Conservation (phyloP, 1,140 invertebrate genomes). For the Diuraphis noxia region DNA sequence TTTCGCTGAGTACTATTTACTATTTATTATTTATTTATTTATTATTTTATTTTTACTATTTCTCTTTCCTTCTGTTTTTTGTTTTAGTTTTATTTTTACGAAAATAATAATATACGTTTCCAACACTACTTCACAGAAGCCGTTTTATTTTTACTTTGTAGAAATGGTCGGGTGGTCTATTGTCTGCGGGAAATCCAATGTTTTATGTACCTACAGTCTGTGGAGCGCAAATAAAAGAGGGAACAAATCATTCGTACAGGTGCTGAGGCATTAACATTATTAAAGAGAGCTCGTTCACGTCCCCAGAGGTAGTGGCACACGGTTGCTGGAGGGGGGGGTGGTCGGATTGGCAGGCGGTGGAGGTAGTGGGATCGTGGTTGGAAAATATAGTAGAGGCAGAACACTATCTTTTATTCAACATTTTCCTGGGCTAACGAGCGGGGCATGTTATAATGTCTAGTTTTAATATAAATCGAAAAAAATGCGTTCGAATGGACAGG, state of each 20-base stretch:
- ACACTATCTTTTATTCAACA: slow-evolving; percentile 48
- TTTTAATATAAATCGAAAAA: slow-evolving; percentile 45
- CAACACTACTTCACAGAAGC: background rate
- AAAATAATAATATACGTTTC: background rate
- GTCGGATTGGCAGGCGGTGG: background rate
- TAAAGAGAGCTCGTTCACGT: background rate
- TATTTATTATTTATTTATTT: too few relatives aligned
- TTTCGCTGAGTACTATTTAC: background rate
- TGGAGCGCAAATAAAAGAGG: slow-evolving; percentile 12
- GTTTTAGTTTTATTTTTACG: background rate
- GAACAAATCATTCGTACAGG: slow-evolving; percentile 50
- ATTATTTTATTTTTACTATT: too few relatives aligned
- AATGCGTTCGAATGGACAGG: background rate
- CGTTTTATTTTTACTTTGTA: background rate
- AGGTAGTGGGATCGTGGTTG: background rate
- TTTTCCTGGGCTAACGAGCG: slow-evolving; percentile 28
- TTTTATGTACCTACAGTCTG: slow-evolving; percentile 15
- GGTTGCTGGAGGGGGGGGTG: background rate
- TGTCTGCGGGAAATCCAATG: slow-evolving; percentile 13
- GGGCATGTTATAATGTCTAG: slow-evolving; percentile 13
- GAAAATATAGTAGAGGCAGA: slow-evolving; percentile 9
- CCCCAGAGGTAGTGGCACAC: background rate
- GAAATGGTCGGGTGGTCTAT: background rate
- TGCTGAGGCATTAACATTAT: slow-evolving; percentile 44
- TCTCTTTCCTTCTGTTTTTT: background rate